Conservation (phyloP, 2,797 vertebrate species). For the Tiaroga cobitis region DNA sequence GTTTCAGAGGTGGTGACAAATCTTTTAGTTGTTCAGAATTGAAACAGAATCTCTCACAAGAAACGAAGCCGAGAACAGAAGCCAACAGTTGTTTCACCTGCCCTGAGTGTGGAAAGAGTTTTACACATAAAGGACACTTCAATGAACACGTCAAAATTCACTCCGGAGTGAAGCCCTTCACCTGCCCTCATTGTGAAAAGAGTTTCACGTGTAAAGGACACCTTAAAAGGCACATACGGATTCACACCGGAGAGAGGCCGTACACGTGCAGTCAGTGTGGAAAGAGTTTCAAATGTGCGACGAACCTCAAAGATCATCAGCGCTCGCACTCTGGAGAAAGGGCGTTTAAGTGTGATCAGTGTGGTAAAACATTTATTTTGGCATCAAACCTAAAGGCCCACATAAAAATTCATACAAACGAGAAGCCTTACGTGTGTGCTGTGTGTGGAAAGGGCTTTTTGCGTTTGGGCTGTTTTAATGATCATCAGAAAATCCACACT, state of each 20-base stretch:
- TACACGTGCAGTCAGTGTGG: slow-evolving; percentile 41
- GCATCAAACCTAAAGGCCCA: slow-evolving; percentile 26
- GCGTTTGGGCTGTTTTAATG: slow-evolving; percentile 1
- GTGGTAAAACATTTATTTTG: neutral
- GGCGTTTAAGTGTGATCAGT: neutral
- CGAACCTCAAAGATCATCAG: slow-evolving; percentile 34
- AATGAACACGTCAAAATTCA: slow-evolving; percentile 18
- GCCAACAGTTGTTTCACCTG: neutral
- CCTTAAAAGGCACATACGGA: neutral
- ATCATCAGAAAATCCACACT: slow-evolving; percentile 31
- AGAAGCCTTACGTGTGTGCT: slow-evolving; percentile 14
- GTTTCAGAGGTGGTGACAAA: neutral
- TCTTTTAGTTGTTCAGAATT: neutral
- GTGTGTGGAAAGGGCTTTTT: slow-evolving; percentile 30
- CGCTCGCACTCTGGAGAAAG: slow-evolving; percentile 15
- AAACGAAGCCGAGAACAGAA: neutral
- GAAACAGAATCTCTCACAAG: neutral
- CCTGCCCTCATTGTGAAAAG: slow-evolving; percentile 15
- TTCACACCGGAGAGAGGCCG: slow-evolving; percentile 51
- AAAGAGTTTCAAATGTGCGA: slow-evolving; percentile 36
- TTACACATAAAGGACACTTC: slow-evolving; percentile 24
- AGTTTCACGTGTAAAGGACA: slow-evolving; percentile 19
- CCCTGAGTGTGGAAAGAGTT: neutral
- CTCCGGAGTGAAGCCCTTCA: slow-evolving; percentile 16
- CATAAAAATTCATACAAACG: slow-evolving; percentile 18